Evolutionary conservation across 2,888 invertebrate species (phyloP).

Genomic region (Drosophila multiciliata): DNA sequence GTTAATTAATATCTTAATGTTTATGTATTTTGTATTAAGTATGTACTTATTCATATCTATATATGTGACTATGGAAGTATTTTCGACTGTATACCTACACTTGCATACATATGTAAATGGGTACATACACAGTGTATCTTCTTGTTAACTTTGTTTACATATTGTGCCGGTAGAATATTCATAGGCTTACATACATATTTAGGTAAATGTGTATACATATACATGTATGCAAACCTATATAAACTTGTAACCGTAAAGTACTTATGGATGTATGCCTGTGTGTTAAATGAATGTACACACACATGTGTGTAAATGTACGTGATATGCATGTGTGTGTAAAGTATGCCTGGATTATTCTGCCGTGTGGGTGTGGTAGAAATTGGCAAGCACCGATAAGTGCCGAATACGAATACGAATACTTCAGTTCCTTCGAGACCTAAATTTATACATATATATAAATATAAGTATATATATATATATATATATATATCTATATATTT

Average conservation of each 20-base stretch:
- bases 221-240: conserved; percentile 2
- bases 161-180: conserved; percentile 32
- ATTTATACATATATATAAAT: conserved; percentile 2
- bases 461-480: not conserved
- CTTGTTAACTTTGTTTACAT: conserved; percentile 45
- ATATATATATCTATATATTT: not conserved
- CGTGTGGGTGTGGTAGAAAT: conserved; percentile 53
- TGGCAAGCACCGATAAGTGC: conserved; percentile 29
- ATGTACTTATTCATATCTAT: too few species aligned
- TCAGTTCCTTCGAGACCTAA: conserved; percentile 36
- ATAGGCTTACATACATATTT: not conserved
- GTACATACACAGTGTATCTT: not conserved
- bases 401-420: conserved; percentile 39
- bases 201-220: not conserved
- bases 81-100: not conserved
- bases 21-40: not conserved
- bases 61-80: not conserved
- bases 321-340: not conserved
- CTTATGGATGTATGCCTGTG: not conserved
- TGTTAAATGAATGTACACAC: not conserved
- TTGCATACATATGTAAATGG: conserved; percentile 4
- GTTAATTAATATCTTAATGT: not conserved
- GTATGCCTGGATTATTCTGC: conserved; percentile 5
- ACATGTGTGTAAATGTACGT: not conserved
- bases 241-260: not conserved